phyloP scores from a whole-genome alignment of 2,113 vertebrate species.

The Rissa tridactyla region DNA sequence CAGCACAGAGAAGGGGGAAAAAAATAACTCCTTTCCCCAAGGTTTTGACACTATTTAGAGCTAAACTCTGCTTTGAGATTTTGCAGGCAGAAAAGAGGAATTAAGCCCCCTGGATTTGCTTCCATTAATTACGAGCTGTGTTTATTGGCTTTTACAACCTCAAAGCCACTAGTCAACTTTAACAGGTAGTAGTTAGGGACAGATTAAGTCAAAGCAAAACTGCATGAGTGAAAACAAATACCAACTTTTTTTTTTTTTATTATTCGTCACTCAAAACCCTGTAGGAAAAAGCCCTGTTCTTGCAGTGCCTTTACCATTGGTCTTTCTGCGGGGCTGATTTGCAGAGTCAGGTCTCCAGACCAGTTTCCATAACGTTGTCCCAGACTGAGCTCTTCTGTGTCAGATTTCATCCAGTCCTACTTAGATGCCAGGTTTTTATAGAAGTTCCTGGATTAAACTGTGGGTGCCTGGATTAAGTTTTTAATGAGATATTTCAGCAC shows the following conservation, averaged over 20 bases:
- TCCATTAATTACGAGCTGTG: not conserved
- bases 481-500: not conserved
- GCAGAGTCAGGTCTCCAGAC: not conserved
- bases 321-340: too few relatives aligned
- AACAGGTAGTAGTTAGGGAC: not conserved
- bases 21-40: not conserved
- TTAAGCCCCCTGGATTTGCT: slow-evolving; percentile 16
- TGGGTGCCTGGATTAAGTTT: not conserved
- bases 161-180: slow-evolving; percentile 28
- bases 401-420: not conserved
- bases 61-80: not conserved
- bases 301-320: rapidly evolving
- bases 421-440: not conserved
- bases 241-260: not conserved
- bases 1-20: not conserved
- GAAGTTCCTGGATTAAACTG: not conserved
- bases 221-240: not conserved
- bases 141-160: slow-evolving; percentile 27
- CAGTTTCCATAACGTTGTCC: not conserved
- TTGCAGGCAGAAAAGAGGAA: not conserved
- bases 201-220: not conserved
- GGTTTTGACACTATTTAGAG: not conserved
- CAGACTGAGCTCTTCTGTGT: not conserved
- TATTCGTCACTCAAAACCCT: not conserved
- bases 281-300: not conserved